Base-by-base conservation (phyloP, 2,888 invertebrate genomes). In the Tortrix viridana region DNA sequence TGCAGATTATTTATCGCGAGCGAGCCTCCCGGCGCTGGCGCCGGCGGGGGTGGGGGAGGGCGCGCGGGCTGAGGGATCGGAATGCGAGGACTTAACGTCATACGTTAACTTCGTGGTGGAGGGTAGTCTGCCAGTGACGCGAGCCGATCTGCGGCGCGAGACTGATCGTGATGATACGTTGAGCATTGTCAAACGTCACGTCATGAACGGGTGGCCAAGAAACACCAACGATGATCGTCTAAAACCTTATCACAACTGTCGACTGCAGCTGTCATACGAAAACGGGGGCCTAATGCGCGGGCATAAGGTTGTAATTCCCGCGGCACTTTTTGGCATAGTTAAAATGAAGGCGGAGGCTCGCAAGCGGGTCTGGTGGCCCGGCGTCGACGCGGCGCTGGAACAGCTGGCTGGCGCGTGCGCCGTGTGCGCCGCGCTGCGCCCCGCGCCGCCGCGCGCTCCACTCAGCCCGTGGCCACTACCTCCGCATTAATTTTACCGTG, bases 1-100 rank as follows among this genome's bases (percentile, higher is more conserved):
- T 16, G 67, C 70, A 5, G 65, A 67, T 46, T 70, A 54, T 47
- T 57, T 69, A 20, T 66, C 67, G 23, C 66, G 62, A 18, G 59
- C 67, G 16, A 18, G 44, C 19, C 50, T 19, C n/a, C 37, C 60
- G 41, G 19, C n/a, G 14, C 16, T 14, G 19, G 52, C 26, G 57
- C 22, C 18, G 19, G 49, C 22, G 50, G 52, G 7, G 12, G 48
- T 20, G 50, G 37, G n/a, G 19, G 47, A 12, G 26, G 56, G 32
- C 37, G 14, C 20, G 32, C 38, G 37, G n/a, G 16, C 23, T 48
- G 60, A 50, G n/a, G 68, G 5, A n/a, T 22, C n/a, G 18, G 44
- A 38, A 38, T 16, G 47, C 18, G 32, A 9, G 12, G 37, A 65
- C 5, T 38, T 43, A n/a, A 56, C 60, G 32, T 50, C 65, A n/a